Conservation (phyloP, 2,113 vertebrate species). For the Odontophorus gujanensis region DNA sequence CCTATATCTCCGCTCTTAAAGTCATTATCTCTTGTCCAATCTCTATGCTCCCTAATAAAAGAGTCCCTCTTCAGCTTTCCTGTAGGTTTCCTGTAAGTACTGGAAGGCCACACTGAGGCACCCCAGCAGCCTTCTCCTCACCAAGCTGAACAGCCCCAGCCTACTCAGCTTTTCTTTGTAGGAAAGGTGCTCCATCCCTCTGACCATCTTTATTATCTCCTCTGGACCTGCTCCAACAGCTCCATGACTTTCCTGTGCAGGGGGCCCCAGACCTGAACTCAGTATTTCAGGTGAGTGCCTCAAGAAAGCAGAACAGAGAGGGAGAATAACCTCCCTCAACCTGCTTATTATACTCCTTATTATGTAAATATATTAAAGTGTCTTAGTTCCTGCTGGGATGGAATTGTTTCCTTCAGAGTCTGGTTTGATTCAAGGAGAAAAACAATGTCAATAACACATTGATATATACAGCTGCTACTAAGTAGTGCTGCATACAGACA, state of each 20-base stretch:
- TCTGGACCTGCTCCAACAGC: background rate
- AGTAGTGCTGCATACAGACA: too few species aligned
- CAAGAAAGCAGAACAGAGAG: background rate
- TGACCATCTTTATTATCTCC: background rate
- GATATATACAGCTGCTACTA: too few species aligned
- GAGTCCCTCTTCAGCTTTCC: background rate
- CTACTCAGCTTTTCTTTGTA: background rate
- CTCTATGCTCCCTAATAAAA: background rate
- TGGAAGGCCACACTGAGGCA: background rate
- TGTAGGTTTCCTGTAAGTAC: background rate
- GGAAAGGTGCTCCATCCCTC: background rate
- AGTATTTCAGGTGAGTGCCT: background rate
- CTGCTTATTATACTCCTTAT: background rate
- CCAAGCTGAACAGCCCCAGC: background rate
- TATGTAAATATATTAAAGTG: background rate
- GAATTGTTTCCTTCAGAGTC: too few species aligned
- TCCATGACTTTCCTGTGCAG: background rate
- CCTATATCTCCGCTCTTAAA: background rate
- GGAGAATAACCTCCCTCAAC: background rate
- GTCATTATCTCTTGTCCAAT: background rate
- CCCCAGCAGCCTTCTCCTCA: background rate
- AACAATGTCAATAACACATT: too few species aligned
- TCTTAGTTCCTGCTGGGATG: too few species aligned
- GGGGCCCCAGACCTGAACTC: background rate
- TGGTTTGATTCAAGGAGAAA: too few species aligned